A percentile compares a stretch with the other conserved stretches of the same genome.
Evolutionary conservation across 30 jellyfish, hydroid and myxozoan genomes (phyloP).

Genomic region (Catostylus mosaicus): DNA sequence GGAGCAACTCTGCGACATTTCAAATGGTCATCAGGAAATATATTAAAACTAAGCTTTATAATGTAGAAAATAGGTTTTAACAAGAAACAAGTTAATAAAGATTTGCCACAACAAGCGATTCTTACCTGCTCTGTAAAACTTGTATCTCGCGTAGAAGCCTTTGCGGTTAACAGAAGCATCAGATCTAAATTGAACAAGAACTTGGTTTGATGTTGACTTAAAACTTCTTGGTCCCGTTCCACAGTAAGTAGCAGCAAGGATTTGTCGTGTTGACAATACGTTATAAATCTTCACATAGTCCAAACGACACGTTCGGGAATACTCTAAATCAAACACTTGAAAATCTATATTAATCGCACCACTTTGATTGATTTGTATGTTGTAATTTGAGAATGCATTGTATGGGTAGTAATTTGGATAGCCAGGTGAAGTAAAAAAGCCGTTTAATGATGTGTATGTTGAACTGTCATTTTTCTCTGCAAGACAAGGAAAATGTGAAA

Average conservation of each 20-base stretch:
- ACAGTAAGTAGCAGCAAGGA: background rate
- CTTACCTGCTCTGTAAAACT: no score
- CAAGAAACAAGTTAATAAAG: no score
- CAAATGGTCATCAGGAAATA: no score
- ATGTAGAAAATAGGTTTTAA: no score
- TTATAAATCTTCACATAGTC: constrained; percentile 4
- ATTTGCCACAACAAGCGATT: no score
- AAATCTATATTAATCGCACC: background rate
- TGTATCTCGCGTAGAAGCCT: constrained; percentile 9
- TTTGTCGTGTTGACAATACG: background rate
- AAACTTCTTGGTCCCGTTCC: background rate
- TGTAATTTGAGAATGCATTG: background rate
- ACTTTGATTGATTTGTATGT: background rate
- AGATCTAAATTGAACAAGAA: background rate
- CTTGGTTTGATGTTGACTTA: background rate
- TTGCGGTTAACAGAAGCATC: background rate
- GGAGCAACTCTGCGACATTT: no score
- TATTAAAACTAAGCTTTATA: no score
- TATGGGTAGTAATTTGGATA: constrained; percentile 12
- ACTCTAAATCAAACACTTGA: background rate
- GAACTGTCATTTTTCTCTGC: background rate
- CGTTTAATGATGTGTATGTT: background rate
- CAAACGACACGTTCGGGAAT: background rate
- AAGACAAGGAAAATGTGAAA: background rate
- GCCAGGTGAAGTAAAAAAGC: constrained; percentile 4